Evolutionary conservation across 2,113 vertebrate genomes (phyloP).

Genomic region (Ancistrus triradiatus): DNA sequence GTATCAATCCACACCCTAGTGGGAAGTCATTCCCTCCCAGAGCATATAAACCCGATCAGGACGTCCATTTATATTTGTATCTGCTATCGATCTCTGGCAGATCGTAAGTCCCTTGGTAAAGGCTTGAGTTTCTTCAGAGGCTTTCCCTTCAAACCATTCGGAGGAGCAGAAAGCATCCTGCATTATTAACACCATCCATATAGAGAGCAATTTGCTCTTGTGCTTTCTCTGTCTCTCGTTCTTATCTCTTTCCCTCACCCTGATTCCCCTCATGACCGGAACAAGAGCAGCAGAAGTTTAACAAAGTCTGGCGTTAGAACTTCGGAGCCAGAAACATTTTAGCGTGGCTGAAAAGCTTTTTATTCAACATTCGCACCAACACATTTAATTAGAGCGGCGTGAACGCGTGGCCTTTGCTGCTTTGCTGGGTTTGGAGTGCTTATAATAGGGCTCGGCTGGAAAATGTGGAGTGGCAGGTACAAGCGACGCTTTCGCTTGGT

Average conservation of each 20-base stretch:
- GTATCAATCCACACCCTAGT: no score
- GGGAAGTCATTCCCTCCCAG: no score
- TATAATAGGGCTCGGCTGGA: neutral
- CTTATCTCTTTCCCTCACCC: neutral
- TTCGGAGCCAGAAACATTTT: neutral
- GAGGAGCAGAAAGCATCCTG: neutral
- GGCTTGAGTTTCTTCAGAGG: neutral
- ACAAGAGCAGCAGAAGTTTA: neutral
- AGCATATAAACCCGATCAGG: neutral
- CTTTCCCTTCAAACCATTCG: neutral
- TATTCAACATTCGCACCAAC: conserved; percentile 1
- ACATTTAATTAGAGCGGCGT: neutral
- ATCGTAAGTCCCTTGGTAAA: neutral
- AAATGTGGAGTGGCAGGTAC: neutral
- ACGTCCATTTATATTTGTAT: neutral
- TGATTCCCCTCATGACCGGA: neutral
- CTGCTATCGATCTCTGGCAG: neutral
- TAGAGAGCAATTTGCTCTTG: neutral
- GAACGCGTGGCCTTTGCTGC: neutral
- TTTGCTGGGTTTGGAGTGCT: neutral
- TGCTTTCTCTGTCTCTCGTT: neutral
- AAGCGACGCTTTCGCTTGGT: neutral
- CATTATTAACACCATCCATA: conserved; percentile 2
- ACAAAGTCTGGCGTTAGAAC: neutral
- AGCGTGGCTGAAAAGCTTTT: conserved; percentile 1